Conservation (phyloP, 2,888 invertebrate species). For the Phlogophora meticulosa region DNA sequence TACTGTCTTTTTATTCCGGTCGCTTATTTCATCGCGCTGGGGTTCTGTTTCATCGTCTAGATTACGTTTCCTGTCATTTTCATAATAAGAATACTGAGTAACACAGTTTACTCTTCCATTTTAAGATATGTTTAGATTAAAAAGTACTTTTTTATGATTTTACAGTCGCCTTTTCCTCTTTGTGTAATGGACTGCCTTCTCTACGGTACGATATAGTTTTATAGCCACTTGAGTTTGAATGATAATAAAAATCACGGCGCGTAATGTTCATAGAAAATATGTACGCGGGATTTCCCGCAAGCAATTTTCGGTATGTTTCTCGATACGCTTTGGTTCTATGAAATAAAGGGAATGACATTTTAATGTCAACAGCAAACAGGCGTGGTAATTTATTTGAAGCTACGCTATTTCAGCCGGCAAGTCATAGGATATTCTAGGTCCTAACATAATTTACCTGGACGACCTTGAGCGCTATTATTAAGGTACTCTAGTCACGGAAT, state of each 20-base stretch:
- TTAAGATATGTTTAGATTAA: neutral
- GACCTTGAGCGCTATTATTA: constrained; percentile 66
- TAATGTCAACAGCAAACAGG: constrained; percentile 23
- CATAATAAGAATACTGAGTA: neutral
- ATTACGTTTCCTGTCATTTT: constrained; percentile 31
- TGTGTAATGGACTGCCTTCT: too few relatives aligned
- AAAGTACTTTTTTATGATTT: neutral
- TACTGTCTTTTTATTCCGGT: constrained; percentile 60
- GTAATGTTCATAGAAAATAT: neutral
- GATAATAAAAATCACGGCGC: neutral
- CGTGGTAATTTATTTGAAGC: constrained; percentile 33
- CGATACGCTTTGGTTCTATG: neutral
- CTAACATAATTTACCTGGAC: constrained; percentile 52
- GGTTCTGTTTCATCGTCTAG: constrained; percentile 41
- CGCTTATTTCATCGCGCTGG: constrained; percentile 54
- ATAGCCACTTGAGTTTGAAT: neutral
- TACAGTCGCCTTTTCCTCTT: neutral
- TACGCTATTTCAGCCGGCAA: constrained; percentile 23
- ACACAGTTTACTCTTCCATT: neutral
- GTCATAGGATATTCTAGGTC: constrained; percentile 57
- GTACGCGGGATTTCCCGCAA: neutral
- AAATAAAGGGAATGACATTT: constrained; percentile 17
- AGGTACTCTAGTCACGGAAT: constrained; percentile 57
- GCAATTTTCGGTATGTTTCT: neutral
- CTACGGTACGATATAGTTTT: neutral